Evolutionary conservation across 2,888 invertebrate species (phyloP).

Genomic region (Amitus sp.): DNA sequence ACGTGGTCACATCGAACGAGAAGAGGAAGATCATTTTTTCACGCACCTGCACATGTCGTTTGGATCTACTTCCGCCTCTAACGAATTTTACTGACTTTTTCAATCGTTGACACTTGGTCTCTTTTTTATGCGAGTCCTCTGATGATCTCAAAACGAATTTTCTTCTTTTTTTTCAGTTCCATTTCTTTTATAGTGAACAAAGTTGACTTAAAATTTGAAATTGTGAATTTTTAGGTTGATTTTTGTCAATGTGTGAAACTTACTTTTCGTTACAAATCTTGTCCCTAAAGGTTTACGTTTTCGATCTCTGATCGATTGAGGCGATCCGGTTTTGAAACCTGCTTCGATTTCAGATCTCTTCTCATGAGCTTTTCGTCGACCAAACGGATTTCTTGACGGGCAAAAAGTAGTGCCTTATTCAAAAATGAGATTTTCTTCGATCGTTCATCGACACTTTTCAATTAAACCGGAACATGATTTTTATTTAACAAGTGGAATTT

Average conservation of each 20-base stretch:
- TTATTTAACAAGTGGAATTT: no score
- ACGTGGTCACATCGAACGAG: conserved; percentile 17
- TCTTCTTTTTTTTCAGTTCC: not conserved
- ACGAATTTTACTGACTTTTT: conserved; percentile 26
- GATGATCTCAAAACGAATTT: no score
- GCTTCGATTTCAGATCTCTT: conserved; percentile 31
- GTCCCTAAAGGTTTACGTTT: conserved; percentile 21
- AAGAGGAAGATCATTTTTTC: conserved; percentile 28
- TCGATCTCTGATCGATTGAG: conserved; percentile 19
- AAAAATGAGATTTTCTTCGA: no score
- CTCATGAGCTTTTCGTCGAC: conserved; percentile 13
- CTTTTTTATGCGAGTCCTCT: no score
- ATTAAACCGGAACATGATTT: no score
- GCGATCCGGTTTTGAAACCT: conserved; percentile 39
- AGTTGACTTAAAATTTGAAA: no score
- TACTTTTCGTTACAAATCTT: conserved; percentile 9
- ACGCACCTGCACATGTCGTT: conserved; percentile 34
- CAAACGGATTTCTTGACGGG: no score
- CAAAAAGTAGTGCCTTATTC: no score
- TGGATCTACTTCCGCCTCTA: conserved; percentile 30
- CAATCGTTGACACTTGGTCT: conserved; percentile 33
- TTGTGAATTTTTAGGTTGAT: no score
- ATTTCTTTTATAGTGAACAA: not conserved
- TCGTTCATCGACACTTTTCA: no score
- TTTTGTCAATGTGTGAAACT: no score